These are phyloP conservation scores for Tenebrosternarchus preto DNA, from an alignment of 2,113 vertebrate genomes.

Conservation along the genomic window DNA sequence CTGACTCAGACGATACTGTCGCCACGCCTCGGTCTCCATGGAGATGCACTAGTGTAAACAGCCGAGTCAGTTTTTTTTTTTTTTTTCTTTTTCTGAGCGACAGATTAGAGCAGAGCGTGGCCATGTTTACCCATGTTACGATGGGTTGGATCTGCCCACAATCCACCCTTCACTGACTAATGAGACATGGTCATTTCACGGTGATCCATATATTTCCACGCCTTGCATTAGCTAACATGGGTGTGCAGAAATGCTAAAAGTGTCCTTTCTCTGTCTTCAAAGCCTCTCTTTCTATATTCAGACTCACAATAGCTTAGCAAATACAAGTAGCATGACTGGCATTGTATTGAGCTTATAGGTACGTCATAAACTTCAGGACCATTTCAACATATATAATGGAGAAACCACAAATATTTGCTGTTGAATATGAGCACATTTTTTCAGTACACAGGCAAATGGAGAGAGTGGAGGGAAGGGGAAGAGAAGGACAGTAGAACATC, in stretches of 20 bases:
- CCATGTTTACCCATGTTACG: conserved; percentile 16
- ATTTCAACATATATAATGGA: neutral
- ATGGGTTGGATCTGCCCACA: neutral
- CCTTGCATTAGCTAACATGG: neutral
- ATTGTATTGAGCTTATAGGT: neutral
- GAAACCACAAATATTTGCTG: conserved; percentile 21
- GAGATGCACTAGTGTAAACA: conserved; percentile 58
- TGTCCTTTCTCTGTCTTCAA: conserved; percentile 2
- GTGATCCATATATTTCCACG: neutral
- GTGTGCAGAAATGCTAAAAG: neutral
- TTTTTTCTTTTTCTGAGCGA: conserved; percentile 40
- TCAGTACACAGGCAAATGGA: conserved; percentile 4
- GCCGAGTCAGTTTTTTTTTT: neutral
- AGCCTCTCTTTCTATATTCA: conserved; percentile 14
- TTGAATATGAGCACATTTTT: conserved; percentile 6
- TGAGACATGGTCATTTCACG: conserved; percentile 1
- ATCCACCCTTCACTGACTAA: conserved; percentile 50
- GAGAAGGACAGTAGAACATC: conserved; percentile 20
- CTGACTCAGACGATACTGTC: conserved; percentile 25
- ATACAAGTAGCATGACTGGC: conserved; percentile 21
- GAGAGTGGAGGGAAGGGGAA: neutral
- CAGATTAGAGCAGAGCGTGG: neutral
- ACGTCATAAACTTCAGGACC: neutral
- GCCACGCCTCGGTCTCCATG: conserved; percentile 55
- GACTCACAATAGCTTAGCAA: conserved; percentile 26